A percentile compares a stretch with the other conserved stretches of the same genome.
These are phyloP conservation scores for Neomorphus geoffroyi DNA, from an alignment of 2,797 vertebrate genomes.

Conservation along the genomic window DNA sequence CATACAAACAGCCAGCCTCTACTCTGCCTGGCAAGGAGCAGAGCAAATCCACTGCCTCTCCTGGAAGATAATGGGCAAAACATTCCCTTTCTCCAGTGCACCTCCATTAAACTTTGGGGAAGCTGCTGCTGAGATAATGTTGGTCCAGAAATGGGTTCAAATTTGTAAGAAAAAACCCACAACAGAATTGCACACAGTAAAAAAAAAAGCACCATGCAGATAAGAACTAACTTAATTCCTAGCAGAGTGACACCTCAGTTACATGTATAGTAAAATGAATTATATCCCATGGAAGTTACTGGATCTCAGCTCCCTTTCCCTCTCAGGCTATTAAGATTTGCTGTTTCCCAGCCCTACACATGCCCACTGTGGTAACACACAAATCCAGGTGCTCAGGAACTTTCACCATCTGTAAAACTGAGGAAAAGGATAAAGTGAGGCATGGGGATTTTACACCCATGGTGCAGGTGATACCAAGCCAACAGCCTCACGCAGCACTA, in stretches of 20 bases:
- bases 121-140: not conserved
- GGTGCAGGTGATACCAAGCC: not conserved
- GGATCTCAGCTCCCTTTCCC: not conserved
- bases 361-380: fast-evolving
- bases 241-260: not conserved
- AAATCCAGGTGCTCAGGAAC: not conserved
- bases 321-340: not conserved
- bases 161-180: not conserved
- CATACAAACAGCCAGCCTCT: not conserved
- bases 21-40: not conserved
- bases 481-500: fast-evolving
- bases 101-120: not conserved
- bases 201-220: not conserved
- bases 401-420: fast-evolving
- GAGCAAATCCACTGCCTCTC: not conserved
- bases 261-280: fast-evolving
- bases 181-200: not conserved
- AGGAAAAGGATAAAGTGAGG: not conserved
- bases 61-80: not conserved
- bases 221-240: not conserved
- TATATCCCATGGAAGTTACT: not conserved
- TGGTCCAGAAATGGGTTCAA: not conserved
- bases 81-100: not conserved
- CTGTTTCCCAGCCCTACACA: not conserved
- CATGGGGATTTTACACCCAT: fast-evolving